Evolutionary conservation across 2,113 vertebrate genomes (phyloP).

Genomic region (Erpornis zantholeuca): DNA sequence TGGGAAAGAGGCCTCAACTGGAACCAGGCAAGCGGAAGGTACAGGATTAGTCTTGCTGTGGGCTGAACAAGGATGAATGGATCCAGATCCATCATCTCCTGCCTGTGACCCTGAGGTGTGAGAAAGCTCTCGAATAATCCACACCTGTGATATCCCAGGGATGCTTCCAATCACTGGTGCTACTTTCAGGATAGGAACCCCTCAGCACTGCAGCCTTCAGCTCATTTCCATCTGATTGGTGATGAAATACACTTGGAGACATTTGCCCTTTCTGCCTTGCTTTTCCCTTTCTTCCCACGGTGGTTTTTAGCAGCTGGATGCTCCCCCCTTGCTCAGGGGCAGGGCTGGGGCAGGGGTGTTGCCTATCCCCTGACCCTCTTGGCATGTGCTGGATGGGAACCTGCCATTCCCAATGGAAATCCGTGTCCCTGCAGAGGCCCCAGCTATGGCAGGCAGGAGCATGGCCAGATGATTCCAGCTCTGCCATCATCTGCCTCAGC

Average conservation of each 20-base stretch:
- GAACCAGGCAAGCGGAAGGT: rapidly evolving
- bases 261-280: not conserved
- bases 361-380: not conserved
- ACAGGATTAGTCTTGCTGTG: rapidly evolving
- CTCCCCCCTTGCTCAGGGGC: not conserved
- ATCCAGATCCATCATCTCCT: not conserved
- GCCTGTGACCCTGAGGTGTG: not conserved
- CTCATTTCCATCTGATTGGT: not conserved
- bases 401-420: not conserved
- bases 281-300: not conserved
- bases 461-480: not conserved
- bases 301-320: not conserved
- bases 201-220: rapidly evolving
- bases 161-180: not conserved
- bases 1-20: not conserved
- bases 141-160: not conserved
- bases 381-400: not conserved
- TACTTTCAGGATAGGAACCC: not conserved
- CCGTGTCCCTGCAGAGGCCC: not conserved
- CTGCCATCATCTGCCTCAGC: not conserved
- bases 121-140: not conserved
- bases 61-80: not conserved
- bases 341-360: not conserved
- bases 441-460: not conserved
- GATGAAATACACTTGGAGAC: not conserved